phyloP scores from a whole-genome alignment of 2,888 invertebrate genomes.

The Melikaiella ostensackeni region DNA sequence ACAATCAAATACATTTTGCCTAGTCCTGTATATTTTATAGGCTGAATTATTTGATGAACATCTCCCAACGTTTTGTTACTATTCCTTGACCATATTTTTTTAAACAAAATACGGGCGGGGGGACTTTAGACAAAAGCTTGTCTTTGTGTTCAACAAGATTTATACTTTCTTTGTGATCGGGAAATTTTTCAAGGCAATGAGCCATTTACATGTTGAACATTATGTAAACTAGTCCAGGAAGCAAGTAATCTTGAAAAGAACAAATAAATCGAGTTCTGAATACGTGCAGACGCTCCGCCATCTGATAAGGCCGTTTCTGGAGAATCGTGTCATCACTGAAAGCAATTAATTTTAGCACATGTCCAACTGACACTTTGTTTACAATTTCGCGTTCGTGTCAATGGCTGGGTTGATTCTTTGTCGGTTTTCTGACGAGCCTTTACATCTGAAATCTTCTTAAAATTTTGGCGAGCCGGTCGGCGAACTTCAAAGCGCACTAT shows the following conservation, averaged over 20 bases:
- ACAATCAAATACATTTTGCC: too few relatives aligned
- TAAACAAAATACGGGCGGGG: too few relatives aligned
- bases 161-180: not conserved
- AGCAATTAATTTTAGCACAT: constrained; percentile 54
- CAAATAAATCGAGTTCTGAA: constrained; percentile 28
- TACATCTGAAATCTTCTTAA: constrained; percentile 56
- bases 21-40: too few relatives aligned
- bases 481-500: constrained; percentile 72
- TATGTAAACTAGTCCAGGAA: constrained; percentile 24
- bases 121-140: not conserved
- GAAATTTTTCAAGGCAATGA: not conserved
- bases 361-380: constrained; percentile 52
- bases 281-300: not conserved
- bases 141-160: not conserved
- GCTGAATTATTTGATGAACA: too few relatives aligned
- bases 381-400: constrained; percentile 53
- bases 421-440: constrained; percentile 50
- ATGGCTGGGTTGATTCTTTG: constrained; percentile 51
- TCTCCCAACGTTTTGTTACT: too few relatives aligned
- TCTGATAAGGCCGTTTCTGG: constrained; percentile 31
- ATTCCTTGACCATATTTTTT: too few relatives aligned
- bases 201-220: constrained; percentile 45
- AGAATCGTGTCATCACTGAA: constrained; percentile 38
- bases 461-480: constrained; percentile 62
- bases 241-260: constrained; percentile 25